These are phyloP conservation scores for Benthosema pterotum DNA, from an alignment of 2,797 vertebrate species.

Conservation along the genomic window DNA sequence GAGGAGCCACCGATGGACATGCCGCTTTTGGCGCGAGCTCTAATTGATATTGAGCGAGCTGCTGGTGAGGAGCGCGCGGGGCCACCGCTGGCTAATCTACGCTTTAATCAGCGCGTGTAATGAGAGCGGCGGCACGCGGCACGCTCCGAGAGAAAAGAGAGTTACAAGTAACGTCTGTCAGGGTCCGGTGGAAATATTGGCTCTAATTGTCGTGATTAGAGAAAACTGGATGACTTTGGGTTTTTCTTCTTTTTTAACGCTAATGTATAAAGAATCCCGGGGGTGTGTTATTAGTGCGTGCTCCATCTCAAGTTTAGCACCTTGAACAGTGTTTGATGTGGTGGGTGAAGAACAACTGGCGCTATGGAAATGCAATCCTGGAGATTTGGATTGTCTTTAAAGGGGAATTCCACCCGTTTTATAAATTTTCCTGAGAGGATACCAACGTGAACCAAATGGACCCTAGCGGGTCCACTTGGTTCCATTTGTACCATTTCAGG, in stretches of 20 bases:
- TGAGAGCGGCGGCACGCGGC: slow-evolving; percentile 97
- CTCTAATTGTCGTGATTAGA: slow-evolving; percentile 96
- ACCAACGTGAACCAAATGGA: too few relatives aligned
- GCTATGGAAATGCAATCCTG: too few relatives aligned
- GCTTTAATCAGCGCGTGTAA: slow-evolving; percentile 99
- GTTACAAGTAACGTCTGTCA: slow-evolving; percentile 99
- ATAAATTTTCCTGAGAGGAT: too few relatives aligned
- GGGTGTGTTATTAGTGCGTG: slow-evolving; percentile 53
- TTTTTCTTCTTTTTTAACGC: slow-evolving; percentile 62
- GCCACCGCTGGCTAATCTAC: slow-evolving; percentile 99
- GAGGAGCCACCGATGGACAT: slow-evolving; percentile 84
- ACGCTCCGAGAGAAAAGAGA: slow-evolving; percentile 95
- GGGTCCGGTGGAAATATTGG: slow-evolving; percentile 95
- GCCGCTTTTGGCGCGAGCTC: slow-evolving; percentile 87
- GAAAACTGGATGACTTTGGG: slow-evolving; percentile 92
- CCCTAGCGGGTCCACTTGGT: too few relatives aligned
- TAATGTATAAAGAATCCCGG: slow-evolving; percentile 85
- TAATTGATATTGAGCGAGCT: slow-evolving; percentile 99
- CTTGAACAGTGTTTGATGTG: slow-evolving; percentile 18
- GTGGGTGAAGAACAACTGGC: too few relatives aligned
- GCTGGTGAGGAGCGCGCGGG: slow-evolving; percentile 95
- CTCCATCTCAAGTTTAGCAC: slow-evolving; percentile 8
- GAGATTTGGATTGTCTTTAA: slow-evolving; percentile 41
- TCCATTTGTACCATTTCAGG: too few relatives aligned
- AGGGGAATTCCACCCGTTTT: too few relatives aligned